A percentile compares a stretch with the other conserved stretches of the same genome.
phyloP scores from a whole-genome alignment of 2,797 vertebrate genomes.

The Hydrolagus colliei region DNA sequence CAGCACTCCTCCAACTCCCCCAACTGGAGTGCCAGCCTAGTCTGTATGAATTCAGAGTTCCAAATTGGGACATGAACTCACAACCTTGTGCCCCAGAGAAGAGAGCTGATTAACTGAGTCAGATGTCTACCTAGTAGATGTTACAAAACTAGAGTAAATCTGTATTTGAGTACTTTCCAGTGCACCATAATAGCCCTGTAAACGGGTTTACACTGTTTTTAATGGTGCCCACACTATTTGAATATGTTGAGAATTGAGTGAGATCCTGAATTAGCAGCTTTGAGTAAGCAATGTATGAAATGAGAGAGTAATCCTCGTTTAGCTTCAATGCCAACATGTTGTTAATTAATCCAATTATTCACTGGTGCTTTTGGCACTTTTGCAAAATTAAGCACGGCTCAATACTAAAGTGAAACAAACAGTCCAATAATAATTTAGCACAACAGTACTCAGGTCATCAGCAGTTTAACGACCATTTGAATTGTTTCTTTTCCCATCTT shows the following conservation, averaged over 20 bases:
- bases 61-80: too few species aligned
- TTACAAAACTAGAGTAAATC: too few species aligned
- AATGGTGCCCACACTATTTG: not conserved
- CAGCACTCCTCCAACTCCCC: too few species aligned
- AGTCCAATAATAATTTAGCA: not conserved
- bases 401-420: not conserved
- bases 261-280: not conserved
- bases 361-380: not conserved
- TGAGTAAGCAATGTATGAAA: not conserved
- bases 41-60: too few species aligned
- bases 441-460: not conserved
- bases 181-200: not conserved
- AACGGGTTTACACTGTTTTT: not conserved
- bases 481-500: not conserved
- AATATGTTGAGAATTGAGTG: not conserved
- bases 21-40: too few species aligned
- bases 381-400: not conserved
- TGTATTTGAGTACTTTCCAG: too few species aligned
- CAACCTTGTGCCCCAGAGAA: too few species aligned
- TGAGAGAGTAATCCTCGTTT: too few species aligned
- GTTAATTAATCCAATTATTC: not conserved
- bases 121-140: too few species aligned
- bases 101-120: too few species aligned
- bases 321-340: not conserved
- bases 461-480: not conserved